Conservation (phyloP, 2,797 vertebrate species). For the Acanthurus lineatus region DNA sequence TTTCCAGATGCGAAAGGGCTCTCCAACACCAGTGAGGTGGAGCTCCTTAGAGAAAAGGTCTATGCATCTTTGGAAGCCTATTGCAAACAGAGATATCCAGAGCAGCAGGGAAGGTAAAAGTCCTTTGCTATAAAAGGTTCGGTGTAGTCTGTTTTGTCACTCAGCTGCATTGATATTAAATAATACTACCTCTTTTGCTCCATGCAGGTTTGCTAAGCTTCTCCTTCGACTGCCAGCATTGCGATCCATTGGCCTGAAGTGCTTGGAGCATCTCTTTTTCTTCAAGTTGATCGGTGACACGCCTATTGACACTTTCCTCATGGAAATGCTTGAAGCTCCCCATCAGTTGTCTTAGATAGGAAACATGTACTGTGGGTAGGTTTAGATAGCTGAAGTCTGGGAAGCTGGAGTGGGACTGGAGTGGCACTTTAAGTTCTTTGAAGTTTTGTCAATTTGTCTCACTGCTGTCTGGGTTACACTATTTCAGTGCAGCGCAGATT, state of each 20-base stretch:
- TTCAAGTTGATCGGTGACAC: constrained; percentile 99
- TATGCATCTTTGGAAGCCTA: constrained; percentile 97
- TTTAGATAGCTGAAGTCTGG: constrained; percentile 81
- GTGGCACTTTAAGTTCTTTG: constrained; percentile 89
- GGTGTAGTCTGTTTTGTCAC: neutral
- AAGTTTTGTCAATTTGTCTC: constrained; percentile 87
- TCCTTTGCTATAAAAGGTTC: neutral
- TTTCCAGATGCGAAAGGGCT: constrained; percentile 95
- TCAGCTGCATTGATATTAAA: neutral
- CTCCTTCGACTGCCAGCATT: constrained; percentile 94
- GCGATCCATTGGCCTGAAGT: constrained; percentile 96
- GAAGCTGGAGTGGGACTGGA: constrained; percentile 86
- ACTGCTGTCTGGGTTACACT: constrained; percentile 85
- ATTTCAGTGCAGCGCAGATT: constrained; percentile 84
- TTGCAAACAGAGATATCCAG: constrained; percentile 97
- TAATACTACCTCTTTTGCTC: neutral
- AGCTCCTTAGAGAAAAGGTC: constrained; percentile 95
- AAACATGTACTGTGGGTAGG: constrained; percentile 79
- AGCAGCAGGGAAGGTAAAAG: constrained; percentile 94
- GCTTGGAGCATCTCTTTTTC: constrained; percentile 98
- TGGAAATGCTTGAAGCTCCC: constrained; percentile 99
- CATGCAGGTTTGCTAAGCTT: constrained; percentile 94
- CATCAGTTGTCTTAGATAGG: constrained; percentile 88
- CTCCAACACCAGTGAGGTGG: constrained; percentile 95
- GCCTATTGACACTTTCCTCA: constrained; percentile 98